phyloP scores from a whole-genome alignment of 2,888 invertebrate genomes.

The Sceliomorpha sp. region DNA sequence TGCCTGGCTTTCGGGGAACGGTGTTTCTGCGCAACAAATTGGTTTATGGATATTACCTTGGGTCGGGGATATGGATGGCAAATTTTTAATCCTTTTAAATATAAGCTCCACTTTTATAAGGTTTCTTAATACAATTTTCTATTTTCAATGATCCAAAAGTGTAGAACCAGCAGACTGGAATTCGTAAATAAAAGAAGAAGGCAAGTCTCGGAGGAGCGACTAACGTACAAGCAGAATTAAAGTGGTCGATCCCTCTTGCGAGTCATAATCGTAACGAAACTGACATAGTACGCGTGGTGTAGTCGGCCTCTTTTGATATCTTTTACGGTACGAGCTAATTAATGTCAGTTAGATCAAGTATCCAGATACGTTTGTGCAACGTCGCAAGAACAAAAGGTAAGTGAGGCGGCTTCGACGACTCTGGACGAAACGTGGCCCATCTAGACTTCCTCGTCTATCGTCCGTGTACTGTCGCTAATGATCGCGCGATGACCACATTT shows the following conservation, averaged over 20 bases:
- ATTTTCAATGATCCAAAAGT: no score
- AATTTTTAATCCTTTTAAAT: no score
- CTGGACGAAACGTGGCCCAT: conserved; percentile 6
- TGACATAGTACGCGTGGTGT: conserved; percentile 12
- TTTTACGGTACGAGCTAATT: conserved; percentile 36
- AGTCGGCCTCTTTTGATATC: conserved; percentile 39
- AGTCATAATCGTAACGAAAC: conserved; percentile 44
- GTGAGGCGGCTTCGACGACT: no score
- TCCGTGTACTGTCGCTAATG: conserved; percentile 31
- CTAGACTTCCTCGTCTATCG: conserved; percentile 1
- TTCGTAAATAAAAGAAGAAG: conserved; percentile 27
- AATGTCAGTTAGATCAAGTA: conserved; percentile 48
- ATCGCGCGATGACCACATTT: conserved; percentile 37
- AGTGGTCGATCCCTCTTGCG: no score
- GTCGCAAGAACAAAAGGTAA: conserved; percentile 32
- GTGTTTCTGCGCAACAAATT: no score
- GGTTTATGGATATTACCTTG: no score
- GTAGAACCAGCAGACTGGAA: no score
- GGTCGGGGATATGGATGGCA: no score
- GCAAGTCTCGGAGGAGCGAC: no score
- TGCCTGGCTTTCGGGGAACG: no score
- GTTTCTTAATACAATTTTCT: no score
- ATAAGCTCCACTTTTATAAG: no score
- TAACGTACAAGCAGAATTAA: conserved; percentile 19
- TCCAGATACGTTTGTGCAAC: conserved; percentile 45